phyloP scores from a whole-genome alignment of 2,113 vertebrate genomes.

The Calyptomena viridis region DNA sequence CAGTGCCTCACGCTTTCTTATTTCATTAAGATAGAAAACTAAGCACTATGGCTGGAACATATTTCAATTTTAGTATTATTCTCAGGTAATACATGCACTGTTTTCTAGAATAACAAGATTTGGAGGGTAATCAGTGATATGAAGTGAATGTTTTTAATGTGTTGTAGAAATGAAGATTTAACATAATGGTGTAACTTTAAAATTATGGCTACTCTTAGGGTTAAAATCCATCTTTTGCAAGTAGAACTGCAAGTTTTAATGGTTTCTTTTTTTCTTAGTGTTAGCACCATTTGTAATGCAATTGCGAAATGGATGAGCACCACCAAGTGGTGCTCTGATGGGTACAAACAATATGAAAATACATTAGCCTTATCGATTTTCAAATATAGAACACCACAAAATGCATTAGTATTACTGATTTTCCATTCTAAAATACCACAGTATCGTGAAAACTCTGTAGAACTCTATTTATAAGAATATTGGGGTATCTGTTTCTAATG shows the following conservation, averaged over 20 bases:
- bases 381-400: not conserved
- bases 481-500: not conserved
- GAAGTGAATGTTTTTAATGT: not conserved
- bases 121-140: not conserved
- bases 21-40: constrained; percentile 14
- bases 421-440: not conserved
- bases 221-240: not conserved
- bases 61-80: constrained; percentile 1
- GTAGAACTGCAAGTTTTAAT: not conserved
- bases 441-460: not conserved
- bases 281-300: not conserved
- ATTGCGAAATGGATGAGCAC: not conserved
- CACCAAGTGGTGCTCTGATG: not conserved
- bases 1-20: not conserved
- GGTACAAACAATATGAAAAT: not conserved
- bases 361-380: not conserved
- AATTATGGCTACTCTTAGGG: not conserved
- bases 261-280: not conserved
- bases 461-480: not conserved
- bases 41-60: not conserved
- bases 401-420: not conserved
- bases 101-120: not conserved
- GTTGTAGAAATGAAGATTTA: not conserved
- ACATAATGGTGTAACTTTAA: not conserved
- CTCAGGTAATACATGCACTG: not conserved